Evolutionary conservation across 2,888 invertebrate species (phyloP), one percentile per base, ranked within the genome.

Genomic region (Drosophila meridiana): DNA sequence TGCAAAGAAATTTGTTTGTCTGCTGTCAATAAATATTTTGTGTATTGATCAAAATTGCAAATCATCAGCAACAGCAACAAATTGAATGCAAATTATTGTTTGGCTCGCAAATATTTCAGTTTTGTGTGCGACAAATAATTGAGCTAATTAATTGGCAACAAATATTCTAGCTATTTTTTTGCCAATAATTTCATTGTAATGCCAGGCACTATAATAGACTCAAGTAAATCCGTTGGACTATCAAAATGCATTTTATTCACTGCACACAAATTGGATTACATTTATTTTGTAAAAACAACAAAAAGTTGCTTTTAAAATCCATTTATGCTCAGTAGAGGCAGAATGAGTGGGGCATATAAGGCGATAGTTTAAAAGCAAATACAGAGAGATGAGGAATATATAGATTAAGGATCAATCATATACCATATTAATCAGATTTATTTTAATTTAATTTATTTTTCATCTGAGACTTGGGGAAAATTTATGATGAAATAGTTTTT

Each of bases 1-100:
- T 62, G 66, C 60, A 57, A 69, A 61, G 65, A 53, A 71, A 84
- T 76, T 70, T 82, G 73, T 85, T 80, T 77, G 83, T 68, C 55
- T 64, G 55, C 36, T 57, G 67, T 69, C 82, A 82, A 82, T 82
- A 83, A 80, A 82, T 79, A 64, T 71, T 69, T 40, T 71, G 55
- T 76, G 34, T 67, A 72, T 69, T 72, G 76, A 78, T 67, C 71
- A 63, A 79, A 85, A 78, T 45, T 56, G 66, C 79, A 69, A 78
- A 85, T 66, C 85, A 53, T 34, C 65, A 69, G 3, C 34, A 32
- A 8, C 26, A 66, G 32, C 52, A 60, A 13, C 48, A 20, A 59
- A 28, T 36, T 45, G 28, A 36, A 79, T 80, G 43, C 71, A 66
- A 70, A 78, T 66, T 72, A 60, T 42, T 68, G 20, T 79, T 81